phyloP scores from a whole-genome alignment of 1,140 invertebrate species.

The Apocrypta bakeri region DNA sequence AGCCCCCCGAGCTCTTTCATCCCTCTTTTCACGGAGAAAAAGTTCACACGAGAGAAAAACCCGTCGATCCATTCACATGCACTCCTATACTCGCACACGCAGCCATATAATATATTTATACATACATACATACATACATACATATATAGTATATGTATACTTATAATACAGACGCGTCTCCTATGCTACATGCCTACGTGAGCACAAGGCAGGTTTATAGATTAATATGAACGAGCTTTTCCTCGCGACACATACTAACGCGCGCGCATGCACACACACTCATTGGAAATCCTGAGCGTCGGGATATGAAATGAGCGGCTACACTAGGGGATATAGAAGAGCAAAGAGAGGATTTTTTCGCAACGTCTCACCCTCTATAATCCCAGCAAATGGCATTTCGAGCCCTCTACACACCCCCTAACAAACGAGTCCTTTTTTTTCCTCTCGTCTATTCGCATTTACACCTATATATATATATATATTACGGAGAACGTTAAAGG shows the following conservation, averaged over 20 bases:
- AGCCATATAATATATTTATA: too few species aligned
- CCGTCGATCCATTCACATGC: too few species aligned
- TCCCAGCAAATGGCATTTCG: conserved; percentile 3
- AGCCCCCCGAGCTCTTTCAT: background rate
- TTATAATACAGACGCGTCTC: background rate
- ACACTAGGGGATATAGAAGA: background rate
- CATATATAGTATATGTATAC: too few species aligned
- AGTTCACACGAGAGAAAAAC: background rate
- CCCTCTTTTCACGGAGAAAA: background rate
- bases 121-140: too few species aligned
- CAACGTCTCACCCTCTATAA: conserved; percentile 1
- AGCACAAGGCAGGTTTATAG: conserved; percentile 8
- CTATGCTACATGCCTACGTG: background rate
- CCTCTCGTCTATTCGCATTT: background rate
- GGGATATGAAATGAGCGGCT: background rate
- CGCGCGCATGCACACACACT: background rate
- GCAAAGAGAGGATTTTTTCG: conserved; percentile 8
- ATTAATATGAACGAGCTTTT: conserved; percentile 7
- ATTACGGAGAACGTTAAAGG: background rate
- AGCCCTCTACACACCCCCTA: background rate
- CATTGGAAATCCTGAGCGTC: background rate
- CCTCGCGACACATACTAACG: too few species aligned
- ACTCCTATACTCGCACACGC: too few species aligned
- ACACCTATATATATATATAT: background rate
- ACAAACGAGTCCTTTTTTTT: background rate